Evolutionary conservation across 2,888 invertebrate genomes (phyloP), one percentile per base, ranked within the genome.

Genomic region (Brachyptera risi): DNA sequence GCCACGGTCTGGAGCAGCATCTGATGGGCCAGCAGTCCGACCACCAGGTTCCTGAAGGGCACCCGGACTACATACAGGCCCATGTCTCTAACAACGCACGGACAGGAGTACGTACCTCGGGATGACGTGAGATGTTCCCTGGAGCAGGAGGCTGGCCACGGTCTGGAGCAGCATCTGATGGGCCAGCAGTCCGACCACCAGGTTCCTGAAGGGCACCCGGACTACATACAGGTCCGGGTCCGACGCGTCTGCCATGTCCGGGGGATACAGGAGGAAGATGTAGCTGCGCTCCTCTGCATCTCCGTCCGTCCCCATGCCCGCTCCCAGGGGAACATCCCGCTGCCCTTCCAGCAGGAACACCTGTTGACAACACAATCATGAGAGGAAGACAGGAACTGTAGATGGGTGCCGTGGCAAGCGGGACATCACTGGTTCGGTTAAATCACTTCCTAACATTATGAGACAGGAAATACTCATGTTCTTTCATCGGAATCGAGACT

Each of bases 131-230:
- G 80, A 78, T 1, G 83, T 81, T 1, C 88, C 86, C 70, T 93
- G 91, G 40, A 96, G 81, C 17, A 96, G 78, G 15, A 96, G 80
- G 68, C 89, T 90, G 2, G 93, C 95, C 63, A 96, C 86, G 58
- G 94, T 89, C 77, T 96, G 96, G 31, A 96, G 81, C 58, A 96
- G 78, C 82, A 96, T 90, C 77, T 96, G 95, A 74, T 96, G 95
- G 3, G 95, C 92, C 66, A 96, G 74, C 61, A 96, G 81, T 1
- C 95, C 93, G 2, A 96, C 90, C 0, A 96, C 89, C 57, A 96
- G 76, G 67, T 88, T 91, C 70, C 90, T 83, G 70, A 95, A 90
- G 2, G 95, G 92, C 64, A 96, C 92, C 67, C 94, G 80, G 27
- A 90, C 84, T 70, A 87, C 89, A 1, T 19, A 13, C 51, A 62